Evolutionary conservation across 2,888 invertebrate species (phyloP).

Genomic region (Calliopum simillimum): DNA sequence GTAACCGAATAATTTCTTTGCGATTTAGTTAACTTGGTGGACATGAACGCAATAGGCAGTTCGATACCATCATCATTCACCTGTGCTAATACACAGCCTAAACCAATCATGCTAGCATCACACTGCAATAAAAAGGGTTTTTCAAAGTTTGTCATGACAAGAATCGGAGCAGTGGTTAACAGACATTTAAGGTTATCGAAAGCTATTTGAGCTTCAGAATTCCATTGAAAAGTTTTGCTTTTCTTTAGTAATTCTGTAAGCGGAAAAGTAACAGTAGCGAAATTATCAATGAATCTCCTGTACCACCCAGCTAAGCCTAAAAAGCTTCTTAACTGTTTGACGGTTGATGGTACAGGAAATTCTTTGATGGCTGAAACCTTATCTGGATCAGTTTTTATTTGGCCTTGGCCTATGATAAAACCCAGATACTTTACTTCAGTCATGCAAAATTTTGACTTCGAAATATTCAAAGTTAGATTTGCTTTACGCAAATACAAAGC

Average conservation of each 20-base stretch:
- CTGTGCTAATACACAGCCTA: too few species aligned
- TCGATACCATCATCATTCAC: too few species aligned
- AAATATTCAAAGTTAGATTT: conserved; percentile 37
- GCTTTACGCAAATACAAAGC: conserved; percentile 34
- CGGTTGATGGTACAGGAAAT: neutral
- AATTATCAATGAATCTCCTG: conserved; percentile 18
- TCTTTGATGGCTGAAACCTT: neutral
- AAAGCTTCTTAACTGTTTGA: conserved; percentile 1
- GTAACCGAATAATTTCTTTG: too few species aligned
- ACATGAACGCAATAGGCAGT: too few species aligned
- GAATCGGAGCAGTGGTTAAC: conserved; percentile 30
- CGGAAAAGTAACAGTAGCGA: neutral
- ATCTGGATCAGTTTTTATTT: conserved; percentile 9
- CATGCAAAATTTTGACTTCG: conserved; percentile 41
- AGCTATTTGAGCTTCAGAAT: neutral
- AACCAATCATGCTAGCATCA: conserved; percentile 29
- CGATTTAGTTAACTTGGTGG: too few species aligned
- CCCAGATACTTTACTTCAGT: too few species aligned
- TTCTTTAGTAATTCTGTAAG: conserved; percentile 21
- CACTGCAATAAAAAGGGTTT: conserved; percentile 30
- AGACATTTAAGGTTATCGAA: conserved; percentile 19
- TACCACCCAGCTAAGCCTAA: conserved; percentile 9
- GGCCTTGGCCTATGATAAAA: conserved; percentile 2
- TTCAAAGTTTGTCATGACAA: conserved; percentile 31
- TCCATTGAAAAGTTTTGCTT: conserved; percentile 13